Conservation (phyloP, 64 coral and sea anemone species). For the Stichodactyla helianthus region DNA sequence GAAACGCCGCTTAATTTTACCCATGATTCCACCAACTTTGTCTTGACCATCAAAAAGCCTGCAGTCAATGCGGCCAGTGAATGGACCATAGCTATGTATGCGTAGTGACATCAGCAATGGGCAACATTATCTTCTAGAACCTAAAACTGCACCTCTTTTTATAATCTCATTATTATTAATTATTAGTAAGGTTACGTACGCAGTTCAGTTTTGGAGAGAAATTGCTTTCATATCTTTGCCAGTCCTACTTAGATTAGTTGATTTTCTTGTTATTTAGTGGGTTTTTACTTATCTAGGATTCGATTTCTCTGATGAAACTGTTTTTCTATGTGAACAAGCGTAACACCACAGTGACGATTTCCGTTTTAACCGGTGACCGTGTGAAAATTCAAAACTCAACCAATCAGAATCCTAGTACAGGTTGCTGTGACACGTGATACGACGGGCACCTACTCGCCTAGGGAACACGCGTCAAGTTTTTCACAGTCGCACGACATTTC, state of each 20-base stretch:
- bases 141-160: not conserved
- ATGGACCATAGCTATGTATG: slow-evolving; percentile 90
- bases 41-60: slow-evolving; percentile 89
- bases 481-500: too few relatives aligned
- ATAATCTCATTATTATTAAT: not conserved
- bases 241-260: not conserved
- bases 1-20: slow-evolving; percentile 49
- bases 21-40: slow-evolving; percentile 62
- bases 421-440: too few relatives aligned
- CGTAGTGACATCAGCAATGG: slow-evolving; percentile 40
- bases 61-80: slow-evolving; percentile 74
- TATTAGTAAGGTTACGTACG: not conserved
- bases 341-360: not conserved
- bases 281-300: too few relatives aligned
- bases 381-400: too few relatives aligned
- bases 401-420: too few relatives aligned
- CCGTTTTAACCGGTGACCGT: too few relatives aligned
- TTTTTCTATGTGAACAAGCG: not conserved
- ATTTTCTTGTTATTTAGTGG: not conserved
- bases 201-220: not conserved
- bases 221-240: not conserved
- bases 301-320: not conserved
- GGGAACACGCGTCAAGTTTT: too few relatives aligned
- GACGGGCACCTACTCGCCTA: too few relatives aligned
- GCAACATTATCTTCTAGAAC: not conserved